These are phyloP conservation scores for Falco cherrug DNA, from an alignment of 2,797 vertebrate species.

Conservation along the genomic window DNA sequence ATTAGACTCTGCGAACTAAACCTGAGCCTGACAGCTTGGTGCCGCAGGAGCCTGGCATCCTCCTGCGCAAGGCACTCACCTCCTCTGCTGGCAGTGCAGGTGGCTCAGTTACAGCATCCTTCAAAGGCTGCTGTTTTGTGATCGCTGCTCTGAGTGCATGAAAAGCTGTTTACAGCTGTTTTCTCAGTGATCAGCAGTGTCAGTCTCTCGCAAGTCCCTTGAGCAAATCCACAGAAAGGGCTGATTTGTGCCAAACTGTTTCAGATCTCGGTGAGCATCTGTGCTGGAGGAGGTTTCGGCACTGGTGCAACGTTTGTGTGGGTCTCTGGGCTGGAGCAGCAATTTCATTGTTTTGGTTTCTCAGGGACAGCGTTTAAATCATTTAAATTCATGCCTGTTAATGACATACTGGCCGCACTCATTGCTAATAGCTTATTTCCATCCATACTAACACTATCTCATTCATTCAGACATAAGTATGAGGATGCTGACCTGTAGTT, in stretches of 20 bases:
- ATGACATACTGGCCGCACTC: neutral
- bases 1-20: neutral
- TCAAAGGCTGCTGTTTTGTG: neutral
- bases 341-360: neutral
- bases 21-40: neutral
- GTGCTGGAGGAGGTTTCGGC: neutral
- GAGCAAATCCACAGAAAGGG: neutral
- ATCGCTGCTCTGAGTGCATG: neutral
- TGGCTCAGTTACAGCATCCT: neutral
- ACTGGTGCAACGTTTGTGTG: neutral
- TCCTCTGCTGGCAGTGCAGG: neutral
- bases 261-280: neutral
- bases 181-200: neutral
- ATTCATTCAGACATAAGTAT: conserved; percentile 29
- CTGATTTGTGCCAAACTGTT: neutral
- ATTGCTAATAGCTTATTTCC: conserved; percentile 44
- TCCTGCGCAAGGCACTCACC: neutral
- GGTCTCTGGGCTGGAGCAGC: neutral
- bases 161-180: neutral
- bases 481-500: conserved; percentile 57
- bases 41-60: rapidly evolving
- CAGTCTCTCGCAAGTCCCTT: neutral
- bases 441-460: neutral
- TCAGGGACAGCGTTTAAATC: neutral
- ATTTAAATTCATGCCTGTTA: neutral